Percentiles rank a stretch among this genome's conserved stretches.
phyloP scores from a whole-genome alignment of 2,113 vertebrate species.

The Atherinomorus stipes region DNA sequence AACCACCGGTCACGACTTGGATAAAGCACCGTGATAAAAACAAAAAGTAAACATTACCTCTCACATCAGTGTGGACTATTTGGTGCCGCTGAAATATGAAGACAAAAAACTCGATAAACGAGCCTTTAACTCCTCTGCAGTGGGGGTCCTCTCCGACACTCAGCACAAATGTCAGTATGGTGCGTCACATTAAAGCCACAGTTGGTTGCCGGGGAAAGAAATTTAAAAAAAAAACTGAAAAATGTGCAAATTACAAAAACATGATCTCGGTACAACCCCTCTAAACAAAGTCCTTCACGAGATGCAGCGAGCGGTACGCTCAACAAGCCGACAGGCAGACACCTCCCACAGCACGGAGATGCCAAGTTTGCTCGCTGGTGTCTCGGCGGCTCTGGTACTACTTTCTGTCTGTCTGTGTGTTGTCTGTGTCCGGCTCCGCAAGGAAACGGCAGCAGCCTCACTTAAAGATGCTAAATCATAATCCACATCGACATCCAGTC shows the following conservation, averaged over 20 bases:
- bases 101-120: slow-evolving; percentile 53
- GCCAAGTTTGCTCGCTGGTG: slow-evolving; percentile 65
- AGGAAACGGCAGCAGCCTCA: slow-evolving; percentile 5
- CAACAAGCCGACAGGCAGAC: slow-evolving; percentile 51
- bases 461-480: slow-evolving; percentile 29
- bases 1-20: slow-evolving; percentile 6
- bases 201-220: slow-evolving; percentile 52
- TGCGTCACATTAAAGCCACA: slow-evolving; percentile 78
- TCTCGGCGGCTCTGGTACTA: slow-evolving; percentile 48
- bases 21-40: neutral
- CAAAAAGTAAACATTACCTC: slow-evolving; percentile 45
- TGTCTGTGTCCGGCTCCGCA: slow-evolving; percentile 47
- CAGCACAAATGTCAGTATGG: slow-evolving; percentile 52
- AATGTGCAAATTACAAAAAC: slow-evolving; percentile 30
- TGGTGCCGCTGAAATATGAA: slow-evolving; percentile 4
- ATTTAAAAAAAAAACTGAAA: neutral
- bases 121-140: slow-evolving; percentile 54
- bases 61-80: slow-evolving; percentile 45
- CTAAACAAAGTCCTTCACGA: neutral
- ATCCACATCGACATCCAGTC: neutral
- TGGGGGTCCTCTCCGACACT: slow-evolving; percentile 55
- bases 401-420: slow-evolving; percentile 40
- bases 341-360: slow-evolving; percentile 60
- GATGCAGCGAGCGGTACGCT: slow-evolving; percentile 13
- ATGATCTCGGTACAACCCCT: neutral